Evolutionary conservation across 37 sponge, comb jelly and placozoan species (phyloP).

Genomic region (Bolinopsis microptera): DNA sequence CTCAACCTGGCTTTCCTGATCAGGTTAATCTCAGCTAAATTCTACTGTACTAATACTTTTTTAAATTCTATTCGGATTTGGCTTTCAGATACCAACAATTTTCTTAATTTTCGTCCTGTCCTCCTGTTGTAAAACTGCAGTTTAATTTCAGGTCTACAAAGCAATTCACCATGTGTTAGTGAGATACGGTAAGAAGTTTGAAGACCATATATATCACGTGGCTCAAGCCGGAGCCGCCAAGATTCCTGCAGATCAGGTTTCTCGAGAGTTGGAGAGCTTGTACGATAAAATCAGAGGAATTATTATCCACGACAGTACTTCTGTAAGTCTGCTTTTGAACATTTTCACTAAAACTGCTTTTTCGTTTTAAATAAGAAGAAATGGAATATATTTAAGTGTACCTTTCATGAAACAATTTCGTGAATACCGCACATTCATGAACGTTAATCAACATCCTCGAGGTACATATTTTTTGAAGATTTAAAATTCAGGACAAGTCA

Average conservation of each 20-base stretch:
- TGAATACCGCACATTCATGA: too few relatives aligned
- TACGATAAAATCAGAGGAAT: slow-evolving; percentile 35
- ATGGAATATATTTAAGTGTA: too few relatives aligned
- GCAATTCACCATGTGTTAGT: not conserved
- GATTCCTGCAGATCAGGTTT: not conserved
- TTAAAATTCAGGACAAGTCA: slow-evolving; percentile 2
- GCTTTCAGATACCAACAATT: too few relatives aligned
- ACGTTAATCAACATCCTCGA: too few relatives aligned
- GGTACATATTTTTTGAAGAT: not conserved
- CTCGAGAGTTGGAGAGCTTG: not conserved
- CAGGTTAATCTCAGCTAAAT: not conserved
- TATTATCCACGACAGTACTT: slow-evolving; percentile 19
- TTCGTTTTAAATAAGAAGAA: too few relatives aligned
- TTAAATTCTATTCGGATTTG: too few relatives aligned
- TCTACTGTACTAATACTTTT: too few relatives aligned
- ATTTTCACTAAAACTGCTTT: too few relatives aligned
- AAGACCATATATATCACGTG: not conserved
- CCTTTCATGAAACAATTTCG: too few relatives aligned
- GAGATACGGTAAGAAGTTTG: slow-evolving; percentile 20
- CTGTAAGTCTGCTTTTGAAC: slow-evolving; percentile 5
- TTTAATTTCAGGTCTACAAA: too few relatives aligned
- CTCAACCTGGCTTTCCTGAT: not conserved
- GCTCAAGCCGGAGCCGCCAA: not conserved
- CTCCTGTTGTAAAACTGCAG: too few relatives aligned
- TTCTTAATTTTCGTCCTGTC: too few relatives aligned